These are phyloP conservation scores for Lordiphosa collinella DNA, from an alignment of 1,140 invertebrate genomes.

Conservation along the genomic window DNA sequence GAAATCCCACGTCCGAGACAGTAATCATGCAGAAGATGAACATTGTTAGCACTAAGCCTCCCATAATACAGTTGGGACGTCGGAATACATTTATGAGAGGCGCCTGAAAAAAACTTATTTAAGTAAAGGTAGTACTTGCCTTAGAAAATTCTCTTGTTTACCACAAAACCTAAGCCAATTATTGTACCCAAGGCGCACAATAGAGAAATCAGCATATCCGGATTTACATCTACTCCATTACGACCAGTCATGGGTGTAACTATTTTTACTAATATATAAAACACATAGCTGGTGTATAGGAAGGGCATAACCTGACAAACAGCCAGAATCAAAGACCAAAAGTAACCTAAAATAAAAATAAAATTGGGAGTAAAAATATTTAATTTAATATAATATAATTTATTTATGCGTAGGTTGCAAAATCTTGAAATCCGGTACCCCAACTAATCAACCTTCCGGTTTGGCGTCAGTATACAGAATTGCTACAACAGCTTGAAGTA, in stretches of 20 bases:
- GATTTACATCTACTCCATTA: constrained; percentile 82
- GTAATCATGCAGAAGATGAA: constrained; percentile 81
- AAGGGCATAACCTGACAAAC: constrained; percentile 69
- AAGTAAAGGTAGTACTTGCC: not conserved
- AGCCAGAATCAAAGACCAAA: constrained; percentile 82
- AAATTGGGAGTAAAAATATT: too few species aligned
- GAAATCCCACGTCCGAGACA: constrained; percentile 87
- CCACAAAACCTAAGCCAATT: constrained; percentile 60
- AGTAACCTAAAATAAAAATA: constrained; percentile 73
- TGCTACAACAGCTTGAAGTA: too few species aligned
- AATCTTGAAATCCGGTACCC: too few species aligned
- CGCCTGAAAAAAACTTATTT: constrained; percentile 21
- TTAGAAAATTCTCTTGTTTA: constrained; percentile 8
- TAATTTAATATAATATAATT: too few species aligned
- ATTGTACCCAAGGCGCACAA: constrained; percentile 79
- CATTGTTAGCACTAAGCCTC: constrained; percentile 78
- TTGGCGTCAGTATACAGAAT: too few species aligned
- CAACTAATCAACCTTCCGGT: too few species aligned
- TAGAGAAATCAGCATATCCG: constrained; percentile 82
- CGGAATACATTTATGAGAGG: constrained; percentile 62
- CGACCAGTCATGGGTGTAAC: constrained; percentile 86
- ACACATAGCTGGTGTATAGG: constrained; percentile 82
- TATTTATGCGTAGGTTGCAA: too few species aligned
- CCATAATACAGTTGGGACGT: constrained; percentile 74
- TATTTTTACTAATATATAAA: constrained; percentile 84